Percentiles rank a stretch among this genome's conserved stretches.
These are phyloP conservation scores for Furcula furcula DNA, from an alignment of 2,888 invertebrate genomes.

Conservation along the genomic window DNA sequence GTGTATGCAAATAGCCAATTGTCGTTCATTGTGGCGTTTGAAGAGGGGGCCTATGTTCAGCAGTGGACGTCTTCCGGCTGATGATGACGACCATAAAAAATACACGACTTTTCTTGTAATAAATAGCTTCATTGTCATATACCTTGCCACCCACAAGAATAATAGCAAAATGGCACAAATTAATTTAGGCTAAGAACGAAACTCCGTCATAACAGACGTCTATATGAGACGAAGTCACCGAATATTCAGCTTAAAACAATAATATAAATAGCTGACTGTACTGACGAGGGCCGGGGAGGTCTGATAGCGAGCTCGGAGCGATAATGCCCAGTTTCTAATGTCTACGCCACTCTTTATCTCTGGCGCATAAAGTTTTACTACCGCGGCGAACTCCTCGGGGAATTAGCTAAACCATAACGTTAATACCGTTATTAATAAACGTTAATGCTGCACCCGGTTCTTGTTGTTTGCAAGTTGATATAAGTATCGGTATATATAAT, in stretches of 20 bases:
- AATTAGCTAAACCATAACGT: slow-evolving; percentile 4
- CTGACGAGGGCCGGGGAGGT: slow-evolving; percentile 19
- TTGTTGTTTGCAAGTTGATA: too few relatives aligned
- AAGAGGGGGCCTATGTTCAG: too few relatives aligned
- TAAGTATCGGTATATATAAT: too few relatives aligned
- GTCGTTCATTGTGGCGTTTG: too few relatives aligned
- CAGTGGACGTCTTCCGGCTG: too few relatives aligned
- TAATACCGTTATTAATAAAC: not conserved
- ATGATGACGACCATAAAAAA: too few relatives aligned
- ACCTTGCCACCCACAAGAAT: not conserved
- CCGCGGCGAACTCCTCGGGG: slow-evolving; percentile 8
- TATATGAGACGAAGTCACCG: not conserved
- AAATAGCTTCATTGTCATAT: not conserved
- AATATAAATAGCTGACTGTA: slow-evolving; percentile 33
- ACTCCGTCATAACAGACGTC: not conserved
- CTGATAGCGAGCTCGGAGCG: slow-evolving; percentile 39
- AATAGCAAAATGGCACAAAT: not conserved
- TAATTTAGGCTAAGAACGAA: not conserved
- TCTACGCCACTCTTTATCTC: slow-evolving; percentile 34
- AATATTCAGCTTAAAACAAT: slow-evolving; percentile 8
- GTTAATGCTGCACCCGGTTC: too few relatives aligned
- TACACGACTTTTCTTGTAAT: not conserved
- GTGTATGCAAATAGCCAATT: too few relatives aligned
- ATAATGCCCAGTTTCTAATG: slow-evolving; percentile 28
- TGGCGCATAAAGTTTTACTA: slow-evolving; percentile 30